phyloP scores from a whole-genome alignment of 2,888 invertebrate species.

The Epinotia nisella region DNA sequence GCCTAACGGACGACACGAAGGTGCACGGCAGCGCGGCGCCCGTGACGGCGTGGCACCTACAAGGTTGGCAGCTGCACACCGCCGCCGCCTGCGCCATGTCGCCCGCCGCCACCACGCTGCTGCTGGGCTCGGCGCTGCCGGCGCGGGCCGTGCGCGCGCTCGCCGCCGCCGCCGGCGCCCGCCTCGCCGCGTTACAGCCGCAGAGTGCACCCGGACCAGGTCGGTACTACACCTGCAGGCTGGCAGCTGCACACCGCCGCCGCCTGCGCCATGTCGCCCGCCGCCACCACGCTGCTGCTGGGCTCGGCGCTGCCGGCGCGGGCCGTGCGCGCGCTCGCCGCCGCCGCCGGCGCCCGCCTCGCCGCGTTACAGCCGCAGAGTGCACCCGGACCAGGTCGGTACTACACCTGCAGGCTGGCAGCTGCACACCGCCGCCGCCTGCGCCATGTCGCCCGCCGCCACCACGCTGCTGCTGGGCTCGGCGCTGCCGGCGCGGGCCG shows the following conservation, averaged over 20 bases:
- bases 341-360: conserved; percentile 37
- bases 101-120: conserved; percentile 88
- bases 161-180: conserved; percentile 56
- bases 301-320: conserved; percentile 89
- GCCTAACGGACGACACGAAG: conserved; percentile 89
- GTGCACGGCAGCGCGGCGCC: conserved; percentile 58
- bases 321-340: conserved; percentile 86
- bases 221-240: conserved; percentile 78
- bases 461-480: conserved; percentile 4
- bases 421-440: no score
- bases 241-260: conserved; percentile 81
- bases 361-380: not conserved
- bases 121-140: conserved; percentile 91
- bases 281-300: conserved; percentile 90
- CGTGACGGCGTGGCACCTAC: conserved; percentile 65
- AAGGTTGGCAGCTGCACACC: conserved; percentile 89
- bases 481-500: conserved; percentile 9
- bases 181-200: not conserved
- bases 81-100: conserved; percentile 93
- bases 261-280: conserved; percentile 65
- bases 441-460: conserved; percentile 55
- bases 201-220: not conserved
- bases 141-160: conserved; percentile 86
- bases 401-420: conserved; percentile 58
- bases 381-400: conserved; percentile 55